phyloP scores from a whole-genome alignment of 2,113 vertebrate species.

The Apodemus speciosus region DNA sequence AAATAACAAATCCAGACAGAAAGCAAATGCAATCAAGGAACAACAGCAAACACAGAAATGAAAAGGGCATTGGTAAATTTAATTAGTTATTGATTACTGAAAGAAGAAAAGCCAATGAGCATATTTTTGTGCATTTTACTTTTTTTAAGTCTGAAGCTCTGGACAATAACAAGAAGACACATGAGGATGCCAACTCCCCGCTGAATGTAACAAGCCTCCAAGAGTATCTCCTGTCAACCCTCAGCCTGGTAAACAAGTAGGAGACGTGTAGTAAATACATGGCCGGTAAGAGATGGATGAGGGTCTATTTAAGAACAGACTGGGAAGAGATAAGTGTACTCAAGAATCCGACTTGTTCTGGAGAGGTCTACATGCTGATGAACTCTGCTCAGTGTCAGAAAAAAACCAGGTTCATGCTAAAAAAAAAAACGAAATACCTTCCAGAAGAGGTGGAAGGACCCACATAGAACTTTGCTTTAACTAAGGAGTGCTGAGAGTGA shows the following conservation, averaged over 20 bases:
- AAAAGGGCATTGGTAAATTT: slow-evolving; percentile 10
- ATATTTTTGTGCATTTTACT: slow-evolving; percentile 4
- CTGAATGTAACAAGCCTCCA: neutral
- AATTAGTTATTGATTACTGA: slow-evolving; percentile 17
- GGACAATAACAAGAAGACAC: neutral
- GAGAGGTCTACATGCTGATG: neutral
- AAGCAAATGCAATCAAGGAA: slow-evolving; percentile 8
- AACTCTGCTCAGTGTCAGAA: neutral
- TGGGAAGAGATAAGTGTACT: neutral
- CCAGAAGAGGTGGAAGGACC: neutral
- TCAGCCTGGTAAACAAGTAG: too few relatives aligned
- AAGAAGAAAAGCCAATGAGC: slow-evolving; percentile 18
- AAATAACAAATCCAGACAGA: neutral
- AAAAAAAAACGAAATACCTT: neutral
- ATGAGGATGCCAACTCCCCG: neutral
- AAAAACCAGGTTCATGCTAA: neutral
- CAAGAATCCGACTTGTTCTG: neutral
- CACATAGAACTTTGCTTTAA: neutral
- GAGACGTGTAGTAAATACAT: neutral
- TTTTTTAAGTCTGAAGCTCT: neutral
- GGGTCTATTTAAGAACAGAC: neutral
- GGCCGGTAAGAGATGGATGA: neutral
- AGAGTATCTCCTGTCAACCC: neutral
- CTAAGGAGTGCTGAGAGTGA: neutral
- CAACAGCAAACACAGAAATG: neutral